Conservation (phyloP, 2,113 vertebrate genomes). For the Cyrtonyx montezumae region DNA sequence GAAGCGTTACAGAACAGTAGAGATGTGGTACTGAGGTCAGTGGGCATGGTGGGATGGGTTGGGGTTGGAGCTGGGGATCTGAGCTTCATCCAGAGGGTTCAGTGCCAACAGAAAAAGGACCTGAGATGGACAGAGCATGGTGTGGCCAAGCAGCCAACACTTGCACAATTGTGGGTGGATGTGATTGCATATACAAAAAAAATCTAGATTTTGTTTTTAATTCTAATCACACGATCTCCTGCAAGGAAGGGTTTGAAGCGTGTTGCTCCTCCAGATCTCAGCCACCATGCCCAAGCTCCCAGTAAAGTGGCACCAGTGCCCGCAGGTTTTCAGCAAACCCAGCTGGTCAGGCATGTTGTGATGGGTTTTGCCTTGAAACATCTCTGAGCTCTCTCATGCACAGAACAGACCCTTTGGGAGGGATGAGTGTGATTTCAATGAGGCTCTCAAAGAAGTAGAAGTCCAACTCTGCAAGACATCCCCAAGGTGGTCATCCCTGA, state of each 20-base stretch:
- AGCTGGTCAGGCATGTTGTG: not conserved
- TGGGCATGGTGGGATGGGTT: not conserved
- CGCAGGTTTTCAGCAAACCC: not conserved
- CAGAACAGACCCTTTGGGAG: not conserved
- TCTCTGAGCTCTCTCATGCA: not conserved
- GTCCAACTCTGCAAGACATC: not conserved
- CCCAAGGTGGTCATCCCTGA: not conserved
- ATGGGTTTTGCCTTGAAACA: not conserved
- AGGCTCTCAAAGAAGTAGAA: not conserved
- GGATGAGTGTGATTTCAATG: not conserved
- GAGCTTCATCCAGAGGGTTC: not conserved
- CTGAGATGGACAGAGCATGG: not conserved
- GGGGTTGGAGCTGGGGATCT: not conserved
- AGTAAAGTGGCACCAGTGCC: fast-evolving
- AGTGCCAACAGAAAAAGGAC: not conserved
- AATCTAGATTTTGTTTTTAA: too few species aligned
- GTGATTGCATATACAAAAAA: not conserved
- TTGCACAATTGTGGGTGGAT: fast-evolving
- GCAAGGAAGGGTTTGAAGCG: not conserved
- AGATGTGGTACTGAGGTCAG: not conserved
- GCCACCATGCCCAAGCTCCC: not conserved
- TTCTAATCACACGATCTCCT: not conserved
- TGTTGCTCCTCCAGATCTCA: not conserved
- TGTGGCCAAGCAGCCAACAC: not conserved
- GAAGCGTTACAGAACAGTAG: too few species aligned